Conservation (phyloP, 2,888 invertebrate genomes). For the Zaprionus bogoriensis region DNA sequence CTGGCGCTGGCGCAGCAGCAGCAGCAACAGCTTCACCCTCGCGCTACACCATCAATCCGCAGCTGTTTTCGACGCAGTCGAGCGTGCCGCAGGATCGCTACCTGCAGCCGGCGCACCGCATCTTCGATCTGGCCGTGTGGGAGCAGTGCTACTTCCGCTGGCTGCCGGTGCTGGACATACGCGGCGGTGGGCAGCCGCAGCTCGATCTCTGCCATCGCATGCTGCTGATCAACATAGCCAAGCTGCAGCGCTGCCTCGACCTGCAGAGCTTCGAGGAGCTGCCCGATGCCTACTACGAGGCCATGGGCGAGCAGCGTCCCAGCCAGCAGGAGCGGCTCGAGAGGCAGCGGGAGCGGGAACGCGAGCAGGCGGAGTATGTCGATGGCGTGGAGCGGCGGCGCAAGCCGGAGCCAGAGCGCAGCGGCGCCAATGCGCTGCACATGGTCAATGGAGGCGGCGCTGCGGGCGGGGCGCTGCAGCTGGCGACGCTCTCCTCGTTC, state of each 20-base stretch:
- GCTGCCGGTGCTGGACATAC: conserved; percentile 90
- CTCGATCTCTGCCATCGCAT: conserved; percentile 82
- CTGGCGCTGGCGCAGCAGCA: conserved; percentile 37
- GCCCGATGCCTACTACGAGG: conserved; percentile 77
- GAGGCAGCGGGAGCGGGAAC: not conserved
- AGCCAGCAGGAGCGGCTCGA: no score
- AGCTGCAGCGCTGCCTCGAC: conserved; percentile 81
- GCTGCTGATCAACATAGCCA: conserved; percentile 81
- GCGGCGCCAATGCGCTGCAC: conserved; percentile 26
- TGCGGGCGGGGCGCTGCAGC: conserved; percentile 54
- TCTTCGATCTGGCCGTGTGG: conserved; percentile 89
- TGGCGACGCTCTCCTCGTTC: conserved; percentile 82
- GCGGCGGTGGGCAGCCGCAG: conserved; percentile 82
- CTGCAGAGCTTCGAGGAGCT: conserved; percentile 81
- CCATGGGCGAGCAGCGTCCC: conserved; percentile 59
- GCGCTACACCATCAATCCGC: conserved; percentile 78
- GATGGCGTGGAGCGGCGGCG: conserved; percentile 78
- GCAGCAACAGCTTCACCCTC: conserved; percentile 48
- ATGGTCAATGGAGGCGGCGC: conserved; percentile 37
- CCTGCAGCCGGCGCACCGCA: conserved; percentile 84
- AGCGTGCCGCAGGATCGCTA: conserved; percentile 81
- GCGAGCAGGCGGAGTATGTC: conserved; percentile 69
- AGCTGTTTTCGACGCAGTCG: conserved; percentile 79
- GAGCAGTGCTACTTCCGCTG: conserved; percentile 95
- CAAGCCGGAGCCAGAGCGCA: conserved; percentile 45